Base-by-base conservation (phyloP, 2,797 vertebrate species). In the Argentina silus region DNA sequence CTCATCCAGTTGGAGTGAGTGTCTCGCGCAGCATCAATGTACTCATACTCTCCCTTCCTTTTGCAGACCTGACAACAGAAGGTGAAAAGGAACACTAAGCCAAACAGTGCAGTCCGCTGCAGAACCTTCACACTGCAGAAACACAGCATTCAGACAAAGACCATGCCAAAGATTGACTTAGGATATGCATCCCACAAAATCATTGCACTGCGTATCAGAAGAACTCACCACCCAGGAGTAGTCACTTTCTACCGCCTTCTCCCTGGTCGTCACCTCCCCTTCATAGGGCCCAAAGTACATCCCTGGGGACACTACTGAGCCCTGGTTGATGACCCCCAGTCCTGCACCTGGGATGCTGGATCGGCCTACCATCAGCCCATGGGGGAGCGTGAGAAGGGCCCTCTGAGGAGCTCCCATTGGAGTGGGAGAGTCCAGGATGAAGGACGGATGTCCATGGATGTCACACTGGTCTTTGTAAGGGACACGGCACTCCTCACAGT, bases 1-100 rank as follows among this genome's bases (percentile, higher is more conserved):
- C 94, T 95, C 95, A 96, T 94, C 95, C 95, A 96, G 81, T 96
- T 97, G 7, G 95, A 93, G 72, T 88, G 83, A 0, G 90, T 88
- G 17, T 92, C 88, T 60, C 90, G 89, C 68, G 91, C 85, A 64
- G 90, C 94, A 72, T 96, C 92, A 19, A 95, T 91, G 67, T 94
- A 96, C 66, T 92, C 92, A 6, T 89, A 94, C 62, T 89, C 85
- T 42, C 91, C 87, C 77, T 86, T 86, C 12, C 85, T 93, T 85
- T 88, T 94, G 83, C 79, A 91, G 77, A 96, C 92, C 95, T 96
- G 85, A n/a, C 70, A 17, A 76, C 75, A 77, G 17, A 72, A 10
- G 7, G 6, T 6, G 7, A 53, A 53, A 17, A 53, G 14, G 14
- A 15, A 53, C 14, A n/a, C 0, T 6, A 14, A 15, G 51, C 15